A percentile compares a stretch with the other conserved stretches of the same genome.
Evolutionary conservation across 2,113 vertebrate genomes (phyloP).

Genomic region (Pachycephala philippinensis): DNA sequence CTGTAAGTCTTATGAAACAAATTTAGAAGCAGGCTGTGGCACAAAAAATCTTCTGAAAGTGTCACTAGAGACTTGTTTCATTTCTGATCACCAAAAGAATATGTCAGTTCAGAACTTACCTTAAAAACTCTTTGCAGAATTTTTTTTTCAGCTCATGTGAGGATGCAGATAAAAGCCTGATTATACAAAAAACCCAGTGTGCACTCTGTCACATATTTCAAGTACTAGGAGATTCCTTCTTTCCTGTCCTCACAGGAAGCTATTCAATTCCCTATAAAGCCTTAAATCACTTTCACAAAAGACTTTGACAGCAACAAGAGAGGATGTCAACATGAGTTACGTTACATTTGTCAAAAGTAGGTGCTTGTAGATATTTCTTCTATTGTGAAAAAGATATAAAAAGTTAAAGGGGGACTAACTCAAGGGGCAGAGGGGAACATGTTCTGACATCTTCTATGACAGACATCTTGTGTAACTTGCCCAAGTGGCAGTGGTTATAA

Average conservation of each 20-base stretch:
- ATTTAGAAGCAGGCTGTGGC: neutral
- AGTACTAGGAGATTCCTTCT: neutral
- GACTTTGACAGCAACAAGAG: slow-evolving; percentile 41
- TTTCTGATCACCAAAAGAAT: neutral
- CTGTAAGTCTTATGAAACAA: neutral
- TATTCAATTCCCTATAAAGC: slow-evolving; percentile 22
- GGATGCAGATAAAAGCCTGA: neutral
- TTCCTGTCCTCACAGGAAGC: neutral
- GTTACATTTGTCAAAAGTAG: neutral
- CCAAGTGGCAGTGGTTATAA: neutral
- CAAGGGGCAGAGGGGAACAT: neutral
- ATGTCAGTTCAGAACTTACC: neutral
- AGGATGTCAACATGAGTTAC: neutral
- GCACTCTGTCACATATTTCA: neutral
- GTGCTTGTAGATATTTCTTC: neutral
- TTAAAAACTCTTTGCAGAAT: neutral
- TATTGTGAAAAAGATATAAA: neutral
- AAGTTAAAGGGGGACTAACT: neutral
- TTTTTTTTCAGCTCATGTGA: neutral
- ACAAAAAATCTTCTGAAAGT: neutral
- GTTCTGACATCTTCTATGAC: neutral
- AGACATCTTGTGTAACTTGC: neutral
- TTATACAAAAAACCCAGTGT: neutral
- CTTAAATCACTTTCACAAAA: slow-evolving; percentile 28
- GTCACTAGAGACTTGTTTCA: neutral